Evolutionary conservation across 92 coral and sea anemone species (phyloP).

Genomic region (Palythoa grandis): DNA sequence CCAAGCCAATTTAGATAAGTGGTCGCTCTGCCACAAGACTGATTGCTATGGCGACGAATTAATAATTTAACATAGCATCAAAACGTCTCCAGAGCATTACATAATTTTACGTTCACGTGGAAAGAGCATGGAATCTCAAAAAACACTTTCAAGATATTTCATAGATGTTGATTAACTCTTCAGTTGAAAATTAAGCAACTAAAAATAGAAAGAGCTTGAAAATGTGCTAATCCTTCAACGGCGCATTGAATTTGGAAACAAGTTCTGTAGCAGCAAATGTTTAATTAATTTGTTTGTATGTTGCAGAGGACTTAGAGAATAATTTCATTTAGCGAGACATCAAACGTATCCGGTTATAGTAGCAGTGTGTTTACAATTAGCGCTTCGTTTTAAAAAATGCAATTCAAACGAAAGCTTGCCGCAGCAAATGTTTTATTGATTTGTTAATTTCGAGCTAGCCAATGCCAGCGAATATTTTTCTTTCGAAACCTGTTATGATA

Average conservation of each 20-base stretch:
- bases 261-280: conserved; percentile 1
- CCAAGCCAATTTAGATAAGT: conserved; percentile 30
- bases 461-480: background rate
- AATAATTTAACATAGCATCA: conserved; percentile 23
- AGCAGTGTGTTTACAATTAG: background rate
- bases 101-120: background rate
- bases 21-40: conserved; percentile 12
- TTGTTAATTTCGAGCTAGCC: background rate
- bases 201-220: too few species aligned
- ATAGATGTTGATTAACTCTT: background rate
- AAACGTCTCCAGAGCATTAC: background rate
- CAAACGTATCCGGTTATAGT: background rate
- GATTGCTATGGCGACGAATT: conserved; percentile 10
- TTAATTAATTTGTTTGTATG: conserved; percentile 2
- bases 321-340: background rate
- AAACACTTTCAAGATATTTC: too few species aligned
- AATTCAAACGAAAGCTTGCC: too few species aligned
- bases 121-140: background rate
- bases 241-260: background rate
- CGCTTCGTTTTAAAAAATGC: background rate
- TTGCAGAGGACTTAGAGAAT: background rate
- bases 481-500: conserved; percentile 24
- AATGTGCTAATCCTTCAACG: background rate
- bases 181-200: background rate
- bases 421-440: conserved; percentile 27